Evolutionary conservation across 2,113 vertebrate genomes (phyloP).

Genomic region (Grallaria varia): DNA sequence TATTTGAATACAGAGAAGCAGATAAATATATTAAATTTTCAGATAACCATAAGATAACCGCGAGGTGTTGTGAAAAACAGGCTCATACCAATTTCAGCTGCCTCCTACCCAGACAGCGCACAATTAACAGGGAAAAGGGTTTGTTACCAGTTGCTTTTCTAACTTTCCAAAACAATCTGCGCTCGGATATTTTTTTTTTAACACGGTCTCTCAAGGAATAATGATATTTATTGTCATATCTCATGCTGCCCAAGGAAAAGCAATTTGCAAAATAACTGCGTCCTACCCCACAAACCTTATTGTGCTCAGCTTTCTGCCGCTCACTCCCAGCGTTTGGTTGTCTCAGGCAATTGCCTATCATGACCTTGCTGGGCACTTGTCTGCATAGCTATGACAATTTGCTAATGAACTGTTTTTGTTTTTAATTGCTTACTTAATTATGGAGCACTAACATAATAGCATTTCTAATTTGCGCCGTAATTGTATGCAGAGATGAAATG

Average conservation of each 20-base stretch:
- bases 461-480: constrained; percentile 82
- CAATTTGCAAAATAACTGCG: constrained; percentile 14
- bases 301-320: constrained; percentile 33
- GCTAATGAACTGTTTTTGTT: constrained; percentile 84
- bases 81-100: background rate
- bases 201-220: background rate
- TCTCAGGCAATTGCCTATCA: constrained; percentile 57
- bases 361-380: constrained; percentile 79
- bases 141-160: constrained; percentile 10
- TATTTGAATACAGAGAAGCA: background rate
- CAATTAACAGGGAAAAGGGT: background rate
- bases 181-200: background rate
- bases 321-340: constrained; percentile 54
- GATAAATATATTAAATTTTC: background rate
- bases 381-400: constrained; percentile 77
- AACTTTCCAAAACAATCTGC: background rate
- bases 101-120: background rate
- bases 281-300: background rate
- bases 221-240: background rate
- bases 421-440: constrained; percentile 88
- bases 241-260: background rate
- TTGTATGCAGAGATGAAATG: constrained; percentile 85
- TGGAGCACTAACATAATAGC: constrained; percentile 78
- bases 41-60: background rate
- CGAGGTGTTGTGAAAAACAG: background rate